Conservation (phyloP, 1,140 invertebrate genomes). For the Lucilia sericata region DNA sequence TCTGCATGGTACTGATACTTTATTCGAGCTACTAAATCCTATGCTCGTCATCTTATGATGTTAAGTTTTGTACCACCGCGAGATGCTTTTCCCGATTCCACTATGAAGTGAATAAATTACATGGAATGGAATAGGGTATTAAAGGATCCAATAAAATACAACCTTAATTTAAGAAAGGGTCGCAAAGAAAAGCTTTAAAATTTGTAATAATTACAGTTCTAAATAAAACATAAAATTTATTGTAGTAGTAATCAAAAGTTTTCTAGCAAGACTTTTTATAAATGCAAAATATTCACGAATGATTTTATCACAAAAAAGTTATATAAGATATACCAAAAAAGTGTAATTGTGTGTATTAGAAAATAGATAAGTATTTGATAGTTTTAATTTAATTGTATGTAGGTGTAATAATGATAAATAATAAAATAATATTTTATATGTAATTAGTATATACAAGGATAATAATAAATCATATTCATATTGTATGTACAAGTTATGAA, state of each 20-base stretch:
- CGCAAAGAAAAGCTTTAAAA: neutral
- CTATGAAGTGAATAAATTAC: conserved; percentile 58
- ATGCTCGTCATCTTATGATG: conserved; percentile 83
- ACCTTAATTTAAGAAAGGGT: neutral
- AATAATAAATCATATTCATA: neutral
- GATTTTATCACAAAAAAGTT: neutral
- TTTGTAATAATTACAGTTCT: neutral
- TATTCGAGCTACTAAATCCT: conserved; percentile 79
- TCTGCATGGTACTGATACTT: conserved; percentile 85
- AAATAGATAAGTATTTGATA: neutral
- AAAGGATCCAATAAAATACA: neutral
- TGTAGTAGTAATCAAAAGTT: neutral
- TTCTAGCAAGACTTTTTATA: neutral
- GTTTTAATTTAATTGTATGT: neutral
- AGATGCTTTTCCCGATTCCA: conserved; percentile 79
- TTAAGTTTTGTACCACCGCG: conserved; percentile 81
- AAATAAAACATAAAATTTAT: neutral
- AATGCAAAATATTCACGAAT: neutral
- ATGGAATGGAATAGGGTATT: neutral
- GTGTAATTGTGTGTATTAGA: neutral
- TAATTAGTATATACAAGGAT: neutral
- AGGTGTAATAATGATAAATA: neutral
- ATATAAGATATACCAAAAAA: neutral
- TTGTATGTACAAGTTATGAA: conserved; percentile 18
- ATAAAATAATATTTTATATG: neutral